phyloP scores from a whole-genome alignment of 2,888 invertebrate genomes.

The Abscondita cerata region DNA sequence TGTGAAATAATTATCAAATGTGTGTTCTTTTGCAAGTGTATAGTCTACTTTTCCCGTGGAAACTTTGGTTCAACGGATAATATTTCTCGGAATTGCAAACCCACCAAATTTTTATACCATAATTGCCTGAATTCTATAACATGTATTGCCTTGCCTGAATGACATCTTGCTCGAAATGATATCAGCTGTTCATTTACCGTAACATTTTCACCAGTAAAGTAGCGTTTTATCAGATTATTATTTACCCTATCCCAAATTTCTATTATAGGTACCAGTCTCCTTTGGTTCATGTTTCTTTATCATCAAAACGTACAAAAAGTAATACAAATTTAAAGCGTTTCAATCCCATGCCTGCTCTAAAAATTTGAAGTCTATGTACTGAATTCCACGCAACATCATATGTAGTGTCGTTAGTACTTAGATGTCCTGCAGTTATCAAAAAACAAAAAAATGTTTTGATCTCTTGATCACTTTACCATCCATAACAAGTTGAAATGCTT shows the following conservation, averaged over 20 bases:
- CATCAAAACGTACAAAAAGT: background rate
- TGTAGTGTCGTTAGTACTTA: no score
- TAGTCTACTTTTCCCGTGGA: background rate
- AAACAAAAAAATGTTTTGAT: background rate
- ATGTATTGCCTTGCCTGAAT: background rate
- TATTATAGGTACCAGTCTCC: background rate
- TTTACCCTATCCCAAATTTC: background rate
- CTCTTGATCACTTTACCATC: background rate
- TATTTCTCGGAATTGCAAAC: background rate
- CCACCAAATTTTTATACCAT: slow-evolving; percentile 3
- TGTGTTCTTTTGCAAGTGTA: background rate
- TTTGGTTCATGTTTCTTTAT: no score
- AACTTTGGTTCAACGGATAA: background rate
- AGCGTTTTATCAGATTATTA: background rate
- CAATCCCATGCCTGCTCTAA: no score
- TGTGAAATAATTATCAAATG: background rate
- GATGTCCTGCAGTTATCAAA: no score
- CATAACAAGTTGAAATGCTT: background rate
- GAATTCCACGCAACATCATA: no score
- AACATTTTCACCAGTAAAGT: background rate
- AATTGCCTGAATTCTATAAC: background rate
- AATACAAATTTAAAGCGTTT: no score
- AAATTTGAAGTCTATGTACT: no score
- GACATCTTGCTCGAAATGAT: background rate
- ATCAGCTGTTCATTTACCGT: background rate